Base-by-base conservation (phyloP, 2,888 invertebrate genomes). In the Napeogenes sylphis region DNA sequence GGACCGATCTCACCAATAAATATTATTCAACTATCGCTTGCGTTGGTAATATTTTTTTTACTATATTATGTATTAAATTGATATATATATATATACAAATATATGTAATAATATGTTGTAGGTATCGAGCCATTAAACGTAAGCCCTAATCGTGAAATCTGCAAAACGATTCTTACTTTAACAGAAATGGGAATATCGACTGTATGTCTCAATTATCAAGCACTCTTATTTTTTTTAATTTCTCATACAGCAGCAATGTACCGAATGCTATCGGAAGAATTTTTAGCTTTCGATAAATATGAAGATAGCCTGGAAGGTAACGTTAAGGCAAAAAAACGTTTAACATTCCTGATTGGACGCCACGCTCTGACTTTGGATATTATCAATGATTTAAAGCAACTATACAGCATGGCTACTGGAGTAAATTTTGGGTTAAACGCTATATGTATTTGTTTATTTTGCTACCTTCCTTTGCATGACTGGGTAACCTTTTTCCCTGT, bases 381-480 rank as follows among this genome's bases (percentile, higher is more conserved):
- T 1, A 74, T 80, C 4, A 68, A 75, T 0, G 78, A 79, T 21
- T 62, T 88, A 0, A 83, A 84, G 61, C 58, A 67, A 3, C 70
- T 90, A 2, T 89, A 85, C 64, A 86, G 84, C 55, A 68, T 80
- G 13, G 80, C 88, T 4, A 72, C 87, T 3, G 90, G 90, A 4
- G 76, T 89, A 0, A 84, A 88, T 59, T 89, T 87, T 58, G 82
- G 78, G 0, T 73, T 79, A 0, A 86, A 87, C 56, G 85, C 84
- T 12, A 69, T 86, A 0, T 84, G 83, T 53, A 82, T 89, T 3
- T 75, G 77, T 12, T 68, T 88, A 6, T 83, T 86, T 46, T 84
- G 85, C 60, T 85, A 78, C 53, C 66, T 89, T 38, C 76, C 84
- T 0, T 64, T 82, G 2, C 66, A 77, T 21, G 82, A 85, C 61